Conservation (phyloP, 2,113 vertebrate genomes). For the Lucifuga dentata region DNA sequence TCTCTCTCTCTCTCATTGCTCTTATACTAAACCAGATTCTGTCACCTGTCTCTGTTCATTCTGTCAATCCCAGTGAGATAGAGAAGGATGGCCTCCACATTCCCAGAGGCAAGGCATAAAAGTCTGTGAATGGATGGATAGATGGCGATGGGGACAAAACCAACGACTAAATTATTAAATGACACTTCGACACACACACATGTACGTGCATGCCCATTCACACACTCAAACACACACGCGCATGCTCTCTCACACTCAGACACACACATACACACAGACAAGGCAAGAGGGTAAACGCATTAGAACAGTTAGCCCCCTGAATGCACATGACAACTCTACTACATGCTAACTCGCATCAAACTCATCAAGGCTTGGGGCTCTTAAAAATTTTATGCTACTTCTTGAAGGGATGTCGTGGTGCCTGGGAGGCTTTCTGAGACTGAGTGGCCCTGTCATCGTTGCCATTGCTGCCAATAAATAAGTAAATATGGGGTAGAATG, state of each 20-base stretch:
- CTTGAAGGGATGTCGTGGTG: constrained; percentile 66
- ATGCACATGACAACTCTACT: constrained; percentile 81
- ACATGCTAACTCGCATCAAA: constrained; percentile 78
- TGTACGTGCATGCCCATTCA: constrained; percentile 51
- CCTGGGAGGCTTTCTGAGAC: constrained; percentile 72
- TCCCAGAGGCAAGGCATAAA: constrained; percentile 80
- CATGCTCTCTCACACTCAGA: no score
- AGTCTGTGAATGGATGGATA: constrained; percentile 74
- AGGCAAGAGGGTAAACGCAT: constrained; percentile 72
- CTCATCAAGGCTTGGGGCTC: constrained; percentile 76
- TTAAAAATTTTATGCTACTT: constrained; percentile 75
- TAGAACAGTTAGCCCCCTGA: constrained; percentile 82
- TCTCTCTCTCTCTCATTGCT: constrained; percentile 40
- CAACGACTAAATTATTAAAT: constrained; percentile 81
- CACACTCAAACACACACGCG: constrained; percentile 56
- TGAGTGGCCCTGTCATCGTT: constrained; percentile 78
- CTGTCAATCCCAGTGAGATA: constrained; percentile 66
- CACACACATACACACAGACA: constrained; percentile 49
- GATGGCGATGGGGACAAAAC: constrained; percentile 71
- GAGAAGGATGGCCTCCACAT: constrained; percentile 56
- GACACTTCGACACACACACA: constrained; percentile 69
- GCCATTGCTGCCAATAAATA: constrained; percentile 79
- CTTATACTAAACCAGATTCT: constrained; percentile 55
- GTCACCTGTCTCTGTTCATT: constrained; percentile 74
- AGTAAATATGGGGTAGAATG: constrained; percentile 71